phyloP scores from a whole-genome alignment of 2,888 invertebrate species.

The Acheta domesticus region DNA sequence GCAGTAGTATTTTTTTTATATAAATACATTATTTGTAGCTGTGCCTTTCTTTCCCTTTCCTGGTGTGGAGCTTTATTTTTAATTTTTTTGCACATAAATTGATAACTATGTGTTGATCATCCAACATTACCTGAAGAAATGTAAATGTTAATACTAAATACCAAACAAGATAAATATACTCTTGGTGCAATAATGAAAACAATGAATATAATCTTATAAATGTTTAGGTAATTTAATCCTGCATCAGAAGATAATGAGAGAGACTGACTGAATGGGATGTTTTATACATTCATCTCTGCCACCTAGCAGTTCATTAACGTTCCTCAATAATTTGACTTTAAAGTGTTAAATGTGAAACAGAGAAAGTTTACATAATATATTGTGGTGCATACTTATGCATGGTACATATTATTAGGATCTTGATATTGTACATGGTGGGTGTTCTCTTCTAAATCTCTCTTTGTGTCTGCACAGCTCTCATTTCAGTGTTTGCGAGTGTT shows the following conservation, averaged over 20 bases:
- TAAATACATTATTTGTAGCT: neutral
- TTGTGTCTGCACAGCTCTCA: neutral
- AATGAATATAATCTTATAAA: neutral
- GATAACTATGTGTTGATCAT: neutral
- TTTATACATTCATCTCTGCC: neutral
- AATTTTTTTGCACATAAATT: neutral
- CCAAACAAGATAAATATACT: neutral
- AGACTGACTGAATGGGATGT: slow-evolving; percentile 1
- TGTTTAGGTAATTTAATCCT: neutral
- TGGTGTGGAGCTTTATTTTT: slow-evolving; percentile 8
- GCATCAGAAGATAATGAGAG: neutral
- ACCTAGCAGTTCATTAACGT: neutral
- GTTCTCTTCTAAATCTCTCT: slow-evolving; percentile 11
- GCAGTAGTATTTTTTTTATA: neutral
- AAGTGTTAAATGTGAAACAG: neutral
- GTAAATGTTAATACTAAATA: neutral
- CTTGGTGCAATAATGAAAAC: slow-evolving; percentile 3
- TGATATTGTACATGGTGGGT: slow-evolving; percentile 26
- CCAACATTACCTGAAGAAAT: slow-evolving; percentile 11
- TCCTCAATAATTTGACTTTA: neutral
- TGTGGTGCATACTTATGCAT: neutral
- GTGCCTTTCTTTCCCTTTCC: neutral
- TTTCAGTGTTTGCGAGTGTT: neutral
- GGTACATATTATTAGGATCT: neutral
- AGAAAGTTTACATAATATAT: neutral